phyloP scores from a whole-genome alignment of 2,888 invertebrate species.

The Eupithecia vulgata region DNA sequence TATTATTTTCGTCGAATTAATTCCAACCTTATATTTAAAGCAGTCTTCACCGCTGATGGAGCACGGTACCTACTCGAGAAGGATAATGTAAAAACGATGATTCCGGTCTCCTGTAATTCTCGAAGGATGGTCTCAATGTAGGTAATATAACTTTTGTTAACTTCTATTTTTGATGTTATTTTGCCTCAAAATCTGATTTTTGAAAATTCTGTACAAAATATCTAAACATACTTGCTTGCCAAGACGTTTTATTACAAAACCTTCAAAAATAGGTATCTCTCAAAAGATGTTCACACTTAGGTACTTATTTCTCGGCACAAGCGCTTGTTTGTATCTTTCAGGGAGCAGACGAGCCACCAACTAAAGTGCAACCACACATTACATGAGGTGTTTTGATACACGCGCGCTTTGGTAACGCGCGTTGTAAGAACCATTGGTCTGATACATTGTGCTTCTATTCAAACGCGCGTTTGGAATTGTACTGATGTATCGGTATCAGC shows the following conservation, averaged over 20 bases:
- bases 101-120: neutral
- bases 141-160: neutral
- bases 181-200: neutral
- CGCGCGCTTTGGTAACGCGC: no score
- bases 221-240: neutral
- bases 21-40: neutral
- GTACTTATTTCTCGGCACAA: conserved; percentile 13
- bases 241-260: neutral
- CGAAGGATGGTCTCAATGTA: neutral
- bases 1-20: no score
- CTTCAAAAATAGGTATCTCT: neutral
- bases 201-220: neutral
- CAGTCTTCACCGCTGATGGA: neutral
- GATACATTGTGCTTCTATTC: no score
- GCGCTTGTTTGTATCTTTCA: neutral
- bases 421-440: no score
- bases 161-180: neutral
- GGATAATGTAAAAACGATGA: neutral
- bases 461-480: no score
- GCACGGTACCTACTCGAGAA: neutral
- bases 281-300: neutral
- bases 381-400: no score
- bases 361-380: neutral
- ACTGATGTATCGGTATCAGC: no score
- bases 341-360: neutral